A percentile compares a stretch with the other conserved stretches of the same genome.
phyloP scores from a whole-genome alignment of 2,113 vertebrate genomes.

The Corvus hawaiiensis region DNA sequence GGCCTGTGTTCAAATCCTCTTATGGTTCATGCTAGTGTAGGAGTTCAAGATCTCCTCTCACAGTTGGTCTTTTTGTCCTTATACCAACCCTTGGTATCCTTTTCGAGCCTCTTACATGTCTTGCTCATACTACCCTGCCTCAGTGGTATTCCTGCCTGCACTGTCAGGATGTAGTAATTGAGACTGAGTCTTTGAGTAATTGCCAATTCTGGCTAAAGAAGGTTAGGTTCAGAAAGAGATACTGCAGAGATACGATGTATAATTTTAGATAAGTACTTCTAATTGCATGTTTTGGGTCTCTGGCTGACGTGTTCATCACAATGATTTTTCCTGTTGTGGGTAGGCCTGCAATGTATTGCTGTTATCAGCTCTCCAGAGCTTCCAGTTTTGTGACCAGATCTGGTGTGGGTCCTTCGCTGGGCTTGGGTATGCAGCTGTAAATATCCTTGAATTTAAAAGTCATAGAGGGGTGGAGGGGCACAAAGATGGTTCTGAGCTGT shows the following conservation, averaged over 20 bases:
- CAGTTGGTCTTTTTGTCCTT: background rate
- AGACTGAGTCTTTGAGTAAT: background rate
- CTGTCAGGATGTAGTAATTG: background rate
- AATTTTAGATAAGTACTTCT: constrained; percentile 20
- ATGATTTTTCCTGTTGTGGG: background rate
- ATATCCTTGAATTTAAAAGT: background rate
- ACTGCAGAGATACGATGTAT: background rate
- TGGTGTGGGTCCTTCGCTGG: background rate
- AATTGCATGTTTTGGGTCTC: background rate
- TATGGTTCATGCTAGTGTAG: background rate
- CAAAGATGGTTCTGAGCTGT: background rate
- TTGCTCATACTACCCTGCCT: background rate
- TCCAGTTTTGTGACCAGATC: background rate
- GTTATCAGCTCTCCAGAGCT: background rate
- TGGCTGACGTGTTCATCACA: background rate
- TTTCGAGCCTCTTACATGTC: background rate
- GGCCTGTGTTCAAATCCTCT: background rate
- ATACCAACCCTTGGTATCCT: background rate
- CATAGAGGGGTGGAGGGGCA: background rate
- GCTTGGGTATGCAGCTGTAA: background rate
- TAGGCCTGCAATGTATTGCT: background rate
- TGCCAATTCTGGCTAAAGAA: constrained; percentile 5
- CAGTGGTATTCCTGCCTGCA: background rate
- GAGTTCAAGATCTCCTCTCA: background rate
- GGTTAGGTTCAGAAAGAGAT: background rate